Evolutionary conservation across 2,888 invertebrate species (phyloP).

Genomic region (Hetaerina titia): DNA sequence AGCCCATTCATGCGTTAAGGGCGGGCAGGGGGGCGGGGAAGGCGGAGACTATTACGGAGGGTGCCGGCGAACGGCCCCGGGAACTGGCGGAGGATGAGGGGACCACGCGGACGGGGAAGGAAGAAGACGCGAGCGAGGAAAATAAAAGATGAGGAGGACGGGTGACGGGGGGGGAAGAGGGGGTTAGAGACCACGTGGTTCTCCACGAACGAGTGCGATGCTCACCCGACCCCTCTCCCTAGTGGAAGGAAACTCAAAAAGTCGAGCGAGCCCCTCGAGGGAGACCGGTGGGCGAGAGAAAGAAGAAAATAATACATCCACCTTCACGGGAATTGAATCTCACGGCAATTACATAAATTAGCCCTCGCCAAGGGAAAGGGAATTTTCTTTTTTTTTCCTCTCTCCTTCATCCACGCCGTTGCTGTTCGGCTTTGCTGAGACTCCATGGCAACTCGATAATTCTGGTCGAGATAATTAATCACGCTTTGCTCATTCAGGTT

Average conservation of each 20-base stretch:
- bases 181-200: neutral
- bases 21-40: neutral
- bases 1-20: neutral
- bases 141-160: no score
- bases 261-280: neutral
- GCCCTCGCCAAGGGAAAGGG: neutral
- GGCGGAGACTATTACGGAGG: neutral
- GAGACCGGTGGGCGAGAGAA: neutral
- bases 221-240: neutral
- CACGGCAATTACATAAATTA: conserved; percentile 27
- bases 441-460: neutral
- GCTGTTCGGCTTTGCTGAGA: neutral
- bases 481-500: neutral
- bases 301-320: neutral
- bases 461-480: neutral
- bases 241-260: neutral
- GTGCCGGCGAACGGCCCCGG: neutral
- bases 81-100: neutral
- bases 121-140: neutral
- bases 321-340: conserved; percentile 11
- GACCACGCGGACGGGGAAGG: neutral
- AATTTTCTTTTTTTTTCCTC: neutral
- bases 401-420: neutral
- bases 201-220: neutral
- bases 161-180: neutral